These are phyloP conservation scores for Conus betulinus DNA, from an alignment of 1,140 invertebrate genomes.

Conservation along the genomic window DNA sequence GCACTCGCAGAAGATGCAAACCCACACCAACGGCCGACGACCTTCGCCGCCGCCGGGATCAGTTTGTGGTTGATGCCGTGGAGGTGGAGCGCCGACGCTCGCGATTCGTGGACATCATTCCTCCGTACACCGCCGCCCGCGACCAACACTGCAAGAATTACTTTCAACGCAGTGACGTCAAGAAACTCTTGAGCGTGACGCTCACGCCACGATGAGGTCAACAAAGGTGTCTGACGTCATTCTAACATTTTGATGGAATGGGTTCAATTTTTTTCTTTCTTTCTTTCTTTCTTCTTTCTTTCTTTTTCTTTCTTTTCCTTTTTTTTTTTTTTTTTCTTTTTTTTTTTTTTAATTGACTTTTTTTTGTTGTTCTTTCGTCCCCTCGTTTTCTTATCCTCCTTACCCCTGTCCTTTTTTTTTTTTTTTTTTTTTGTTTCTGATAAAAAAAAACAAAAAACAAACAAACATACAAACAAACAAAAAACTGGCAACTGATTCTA, in stretches of 20 bases:
- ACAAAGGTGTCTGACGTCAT: neutral
- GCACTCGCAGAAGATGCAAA: neutral
- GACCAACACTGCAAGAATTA: conserved; percentile 56
- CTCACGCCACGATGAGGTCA: conserved; percentile 34
- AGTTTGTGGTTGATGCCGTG: conserved; percentile 9
- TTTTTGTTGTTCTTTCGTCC: neutral
- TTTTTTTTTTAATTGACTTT: neutral
- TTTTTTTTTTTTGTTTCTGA: too few relatives aligned
- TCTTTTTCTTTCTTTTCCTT: neutral
- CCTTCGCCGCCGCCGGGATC: neutral
- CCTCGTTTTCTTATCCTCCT: neutral
- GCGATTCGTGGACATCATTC: conserved; percentile 60
- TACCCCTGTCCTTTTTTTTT: too few relatives aligned
- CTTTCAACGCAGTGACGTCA: conserved; percentile 55
- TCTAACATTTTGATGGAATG: neutral
- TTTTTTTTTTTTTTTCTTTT: too few relatives aligned
- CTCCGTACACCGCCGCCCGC: conserved; percentile 54
- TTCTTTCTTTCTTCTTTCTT: neutral
- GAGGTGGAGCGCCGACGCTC: conserved; percentile 28
- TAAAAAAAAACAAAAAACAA: too few relatives aligned
- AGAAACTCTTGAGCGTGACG: conserved; percentile 47
- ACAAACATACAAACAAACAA: too few relatives aligned
- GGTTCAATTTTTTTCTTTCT: neutral
- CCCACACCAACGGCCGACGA: neutral
- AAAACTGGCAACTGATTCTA: too few relatives aligned